These are phyloP conservation scores for Charaxes varanes DNA, from an alignment of 1,140 invertebrate genomes.

Conservation along the genomic window DNA sequence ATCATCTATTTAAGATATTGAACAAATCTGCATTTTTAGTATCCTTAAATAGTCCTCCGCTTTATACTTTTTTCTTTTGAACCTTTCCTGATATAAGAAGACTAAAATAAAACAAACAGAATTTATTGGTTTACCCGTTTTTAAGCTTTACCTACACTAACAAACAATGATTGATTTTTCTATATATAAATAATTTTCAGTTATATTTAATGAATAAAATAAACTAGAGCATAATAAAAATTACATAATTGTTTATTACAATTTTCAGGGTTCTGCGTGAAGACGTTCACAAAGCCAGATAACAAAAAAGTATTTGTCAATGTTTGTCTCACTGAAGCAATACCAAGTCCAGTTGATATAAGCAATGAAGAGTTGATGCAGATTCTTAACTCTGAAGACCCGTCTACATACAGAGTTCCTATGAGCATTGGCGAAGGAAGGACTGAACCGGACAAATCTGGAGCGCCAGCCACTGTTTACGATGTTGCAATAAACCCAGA, in stretches of 20 bases:
- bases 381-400: slow-evolving; percentile 82
- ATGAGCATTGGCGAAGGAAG: slow-evolving; percentile 91
- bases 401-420: slow-evolving; percentile 84
- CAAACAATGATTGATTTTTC: no score
- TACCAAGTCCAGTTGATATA: slow-evolving; percentile 87
- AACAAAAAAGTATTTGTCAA: slow-evolving; percentile 87
- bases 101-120: no score
- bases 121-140: no score
- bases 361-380: slow-evolving; percentile 83
- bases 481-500: slow-evolving; percentile 85
- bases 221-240: no score
- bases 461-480: slow-evolving; percentile 80
- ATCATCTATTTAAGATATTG: no score
- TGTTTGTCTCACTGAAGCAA: slow-evolving; percentile 83
- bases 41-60: no score
- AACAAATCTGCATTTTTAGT: no score
- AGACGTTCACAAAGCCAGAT: slow-evolving; percentile 80
- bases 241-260: slow-evolving; percentile 5
- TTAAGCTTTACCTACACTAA: no score
- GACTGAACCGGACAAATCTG: slow-evolving; percentile 85
- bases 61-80: no score
- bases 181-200: no score
- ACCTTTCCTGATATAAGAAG: no score
- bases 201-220: no score
- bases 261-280: slow-evolving; percentile 87